Percentiles rank a stretch among this genome's conserved stretches.
phyloP scores from a whole-genome alignment of 1,140 invertebrate species.

The Drosophila lacertosa region DNA sequence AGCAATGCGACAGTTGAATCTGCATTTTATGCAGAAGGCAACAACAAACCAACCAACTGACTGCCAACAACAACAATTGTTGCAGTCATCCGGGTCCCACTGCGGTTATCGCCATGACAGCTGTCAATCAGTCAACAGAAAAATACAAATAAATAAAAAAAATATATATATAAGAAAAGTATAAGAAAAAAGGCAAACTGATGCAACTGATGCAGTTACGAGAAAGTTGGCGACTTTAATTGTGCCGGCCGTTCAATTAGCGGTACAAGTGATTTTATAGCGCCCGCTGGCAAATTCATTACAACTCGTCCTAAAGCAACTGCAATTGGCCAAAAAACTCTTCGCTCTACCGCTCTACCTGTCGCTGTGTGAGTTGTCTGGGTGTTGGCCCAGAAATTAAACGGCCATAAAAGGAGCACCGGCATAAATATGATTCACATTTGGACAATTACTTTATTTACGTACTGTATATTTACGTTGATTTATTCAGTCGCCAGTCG shows the following conservation, averaged over 20 bases:
- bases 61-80: constrained; percentile 15
- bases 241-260: constrained; percentile 67
- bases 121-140: constrained; percentile 70
- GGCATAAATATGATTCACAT: constrained; percentile 26
- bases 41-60: constrained; percentile 24
- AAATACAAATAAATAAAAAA: constrained; percentile 30
- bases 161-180: not conserved
- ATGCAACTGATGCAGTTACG: constrained; percentile 28
- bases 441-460: constrained; percentile 77
- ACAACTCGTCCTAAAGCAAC: constrained; percentile 17
- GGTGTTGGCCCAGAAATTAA: constrained; percentile 77
- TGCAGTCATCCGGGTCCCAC: constrained; percentile 54
- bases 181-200: not conserved
- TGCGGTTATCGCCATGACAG: constrained; percentile 78
- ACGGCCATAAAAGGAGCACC: constrained; percentile 50
- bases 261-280: constrained; percentile 78
- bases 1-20: constrained; percentile 65
- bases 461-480: constrained; percentile 72
- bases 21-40: constrained; percentile 69
- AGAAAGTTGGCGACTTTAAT: constrained; percentile 69
- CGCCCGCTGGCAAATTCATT: constrained; percentile 55
- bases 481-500: constrained; percentile 55
- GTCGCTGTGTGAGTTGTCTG: too few relatives aligned
- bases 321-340: constrained; percentile 15
- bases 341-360: constrained; percentile 27